Conservation (phyloP, 2,888 invertebrate genomes). For the Nemotelus nigrinus region DNA sequence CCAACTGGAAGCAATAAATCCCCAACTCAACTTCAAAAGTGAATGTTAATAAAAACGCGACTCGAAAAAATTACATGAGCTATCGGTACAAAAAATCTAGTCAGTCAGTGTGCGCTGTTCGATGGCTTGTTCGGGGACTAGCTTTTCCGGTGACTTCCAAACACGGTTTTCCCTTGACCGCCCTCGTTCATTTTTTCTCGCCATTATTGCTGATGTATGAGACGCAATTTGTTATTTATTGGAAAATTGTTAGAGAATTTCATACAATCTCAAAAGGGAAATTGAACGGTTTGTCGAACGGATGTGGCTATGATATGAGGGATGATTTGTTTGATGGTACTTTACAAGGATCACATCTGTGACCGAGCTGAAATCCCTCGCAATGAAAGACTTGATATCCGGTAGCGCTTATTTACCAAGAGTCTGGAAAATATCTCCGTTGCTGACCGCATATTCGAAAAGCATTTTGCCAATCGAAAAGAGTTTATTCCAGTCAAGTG, state of each 20-base stretch:
- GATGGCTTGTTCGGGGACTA: no score
- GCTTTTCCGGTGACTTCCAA: no score
- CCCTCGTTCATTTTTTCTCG: background rate
- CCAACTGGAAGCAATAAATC: constrained; percentile 48
- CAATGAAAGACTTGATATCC: no score
- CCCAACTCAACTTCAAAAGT: constrained; percentile 47
- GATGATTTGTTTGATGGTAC: no score
- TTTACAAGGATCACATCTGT: no score
- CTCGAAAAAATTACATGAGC: constrained; percentile 22
- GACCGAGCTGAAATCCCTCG: no score
- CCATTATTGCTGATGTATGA: constrained; percentile 44
- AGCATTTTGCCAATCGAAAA: no score
- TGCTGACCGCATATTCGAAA: no score
- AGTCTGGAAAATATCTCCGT: no score
- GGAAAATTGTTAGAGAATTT: constrained; percentile 35
- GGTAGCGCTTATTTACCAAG: no score
- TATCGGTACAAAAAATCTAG: background rate
- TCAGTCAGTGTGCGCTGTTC: background rate
- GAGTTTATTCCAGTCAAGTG: no score
- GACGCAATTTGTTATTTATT: constrained; percentile 48
- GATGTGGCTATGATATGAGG: background rate
- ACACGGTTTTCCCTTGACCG: no score
- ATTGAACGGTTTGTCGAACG: background rate
- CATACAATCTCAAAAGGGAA: constrained; percentile 5
- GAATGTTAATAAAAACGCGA: constrained; percentile 50